Evolutionary conservation across 2,113 vertebrate species (phyloP), one percentile per base, ranked within the genome.

Genomic region (Caranx ignobilis): DNA sequence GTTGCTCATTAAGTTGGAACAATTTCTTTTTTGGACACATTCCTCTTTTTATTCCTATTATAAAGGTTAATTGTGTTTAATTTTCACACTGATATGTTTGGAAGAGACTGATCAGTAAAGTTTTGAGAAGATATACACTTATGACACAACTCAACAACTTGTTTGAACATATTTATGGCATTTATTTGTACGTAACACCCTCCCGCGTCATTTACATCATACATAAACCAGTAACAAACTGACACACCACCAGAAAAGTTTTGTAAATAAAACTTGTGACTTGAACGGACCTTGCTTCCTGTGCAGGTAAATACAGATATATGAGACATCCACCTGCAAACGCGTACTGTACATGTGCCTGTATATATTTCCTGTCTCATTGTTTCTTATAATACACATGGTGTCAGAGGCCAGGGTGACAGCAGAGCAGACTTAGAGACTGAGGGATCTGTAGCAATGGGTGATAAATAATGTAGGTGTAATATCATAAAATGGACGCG

Each of bases 391-490:
- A 54, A 48, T 57, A 11, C 15, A 41, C 13, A 50, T 43, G 18
- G 32, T 37, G 13, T 41, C 60, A 47, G 57, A 48, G 39, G 88
- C 90, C 77, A 64, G 66, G 60, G 62, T 5, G 1, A 37, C 60
- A 47, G 61, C n/a, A 5, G 18, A 9, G 35, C 31, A 91, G 87
- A 87, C 72, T 52, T 75, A 62, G 72, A 88, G 68, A 90, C 91
- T 89, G 91, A 11, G 26, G 90, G 88, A 85, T 79, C 93, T 91
- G 92, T 87, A 87, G 82, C 37, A 68, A 87, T 2, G 47, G 81
- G 67, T 73, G 21, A 93, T 96, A 95, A 96, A 96, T 96, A 94
- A 96, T 96, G 92, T 87, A 96, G 93, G 86, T 79, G 67, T 16
- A 43, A 85, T 94, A 94, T 94, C 91, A 94, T 93, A 94, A 94